Evolutionary conservation across 2,113 vertebrate genomes (phyloP).

Genomic region (Sakesphorus luctuosus): DNA sequence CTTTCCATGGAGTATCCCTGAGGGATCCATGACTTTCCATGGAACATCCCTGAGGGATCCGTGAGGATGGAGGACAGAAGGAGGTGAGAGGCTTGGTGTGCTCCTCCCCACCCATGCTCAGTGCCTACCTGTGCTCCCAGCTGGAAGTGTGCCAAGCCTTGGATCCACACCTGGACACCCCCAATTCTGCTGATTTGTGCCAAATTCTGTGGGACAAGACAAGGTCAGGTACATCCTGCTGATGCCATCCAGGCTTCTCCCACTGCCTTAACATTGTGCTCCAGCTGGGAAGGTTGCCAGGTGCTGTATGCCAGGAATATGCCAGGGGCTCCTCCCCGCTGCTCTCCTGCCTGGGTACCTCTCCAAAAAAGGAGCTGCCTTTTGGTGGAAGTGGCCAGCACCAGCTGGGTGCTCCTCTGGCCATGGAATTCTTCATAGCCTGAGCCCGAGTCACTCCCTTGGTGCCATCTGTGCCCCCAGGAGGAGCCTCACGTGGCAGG

Average conservation of each 20-base stretch:
- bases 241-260: not conserved
- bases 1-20: not conserved
- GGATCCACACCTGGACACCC: fast-evolving
- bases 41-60: not conserved
- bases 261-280: not conserved
- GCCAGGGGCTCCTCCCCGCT: not conserved
- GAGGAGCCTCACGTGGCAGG: not conserved
- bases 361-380: not conserved
- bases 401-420: not conserved
- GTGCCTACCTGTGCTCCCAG: not conserved
- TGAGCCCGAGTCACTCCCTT: fast-evolving
- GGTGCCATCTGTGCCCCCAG: not conserved
- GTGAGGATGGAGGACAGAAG: not conserved
- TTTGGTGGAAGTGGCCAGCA: fast-evolving
- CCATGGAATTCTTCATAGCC: not conserved
- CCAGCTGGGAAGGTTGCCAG: not conserved
- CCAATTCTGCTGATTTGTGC: not conserved
- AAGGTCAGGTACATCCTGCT: fast-evolving
- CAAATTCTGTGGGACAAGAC: not conserved
- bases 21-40: not conserved
- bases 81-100: not conserved
- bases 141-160: not conserved
- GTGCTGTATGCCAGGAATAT: fast-evolving
- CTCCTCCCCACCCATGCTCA: fast-evolving
- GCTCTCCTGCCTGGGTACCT: not conserved